These are phyloP conservation scores for Euphonia xanthogaster DNA, from an alignment of 2,797 vertebrate genomes.

Conservation along the genomic window DNA sequence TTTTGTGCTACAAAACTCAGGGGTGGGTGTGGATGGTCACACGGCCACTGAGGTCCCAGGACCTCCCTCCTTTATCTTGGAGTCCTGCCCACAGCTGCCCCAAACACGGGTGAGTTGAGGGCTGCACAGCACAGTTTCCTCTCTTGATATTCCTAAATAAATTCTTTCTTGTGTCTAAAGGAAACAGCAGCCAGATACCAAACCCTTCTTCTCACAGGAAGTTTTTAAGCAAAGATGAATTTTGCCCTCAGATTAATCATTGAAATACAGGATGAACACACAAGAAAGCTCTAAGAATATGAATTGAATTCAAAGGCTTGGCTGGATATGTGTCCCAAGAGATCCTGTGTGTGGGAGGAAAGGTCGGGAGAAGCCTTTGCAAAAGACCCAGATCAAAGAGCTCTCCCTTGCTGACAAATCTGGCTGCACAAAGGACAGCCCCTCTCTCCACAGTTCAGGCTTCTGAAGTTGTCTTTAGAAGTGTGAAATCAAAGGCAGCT, in stretches of 20 bases:
- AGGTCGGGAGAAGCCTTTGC: neutral
- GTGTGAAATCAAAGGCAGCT: slow-evolving; percentile 25
- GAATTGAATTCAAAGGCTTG: neutral
- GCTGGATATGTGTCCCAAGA: neutral
- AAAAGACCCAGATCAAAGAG: slow-evolving; percentile 24
- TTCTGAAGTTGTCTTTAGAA: slow-evolving; percentile 41
- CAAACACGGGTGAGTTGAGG: neutral
- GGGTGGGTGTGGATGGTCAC: rapidly evolving
- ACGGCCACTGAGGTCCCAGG: rapidly evolving
- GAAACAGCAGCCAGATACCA: neutral
- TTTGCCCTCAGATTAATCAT: neutral
- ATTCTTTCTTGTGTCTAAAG: neutral
- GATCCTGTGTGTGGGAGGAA: neutral
- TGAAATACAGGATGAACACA: neutral
- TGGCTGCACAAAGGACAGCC: neutral
- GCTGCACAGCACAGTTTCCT: rapidly evolving
- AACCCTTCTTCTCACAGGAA: neutral
- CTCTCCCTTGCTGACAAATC: slow-evolving; percentile 28
- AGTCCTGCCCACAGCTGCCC: neutral
- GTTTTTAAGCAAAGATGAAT: neutral
- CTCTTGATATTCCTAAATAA: neutral
- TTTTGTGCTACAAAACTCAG: neutral
- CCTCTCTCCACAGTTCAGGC: neutral
- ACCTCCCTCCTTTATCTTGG: too few species aligned
- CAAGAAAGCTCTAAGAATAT: neutral